Conservation (phyloP, 2,113 vertebrate genomes). For the Seriola aureovittata region DNA sequence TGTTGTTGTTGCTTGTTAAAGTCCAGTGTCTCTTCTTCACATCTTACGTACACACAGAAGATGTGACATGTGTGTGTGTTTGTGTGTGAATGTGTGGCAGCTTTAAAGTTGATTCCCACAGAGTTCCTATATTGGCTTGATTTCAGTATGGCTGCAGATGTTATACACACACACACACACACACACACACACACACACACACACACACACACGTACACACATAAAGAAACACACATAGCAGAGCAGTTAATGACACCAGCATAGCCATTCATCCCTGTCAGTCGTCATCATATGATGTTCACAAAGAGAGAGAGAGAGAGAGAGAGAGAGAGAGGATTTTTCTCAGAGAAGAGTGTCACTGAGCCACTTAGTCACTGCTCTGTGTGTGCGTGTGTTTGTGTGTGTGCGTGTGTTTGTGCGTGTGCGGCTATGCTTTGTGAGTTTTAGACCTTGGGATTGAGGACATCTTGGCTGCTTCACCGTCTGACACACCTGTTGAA, state of each 20-base stretch:
- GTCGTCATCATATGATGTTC: constrained; percentile 89
- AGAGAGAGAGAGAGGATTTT: constrained; percentile 35
- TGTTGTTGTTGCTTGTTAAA: background rate
- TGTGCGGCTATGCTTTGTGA: background rate
- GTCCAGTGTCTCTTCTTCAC: background rate
- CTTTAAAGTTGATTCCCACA: constrained; percentile 61
- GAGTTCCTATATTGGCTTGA: constrained; percentile 77
- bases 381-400: constrained; percentile 42
- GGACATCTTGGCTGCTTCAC: background rate
- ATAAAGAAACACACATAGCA: constrained; percentile 49
- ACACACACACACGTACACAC: constrained; percentile 1
- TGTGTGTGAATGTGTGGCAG: background rate
- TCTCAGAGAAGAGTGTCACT: constrained; percentile 44
- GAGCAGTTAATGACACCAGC: constrained; percentile 83
- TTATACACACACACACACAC: background rate
- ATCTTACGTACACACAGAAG: background rate
- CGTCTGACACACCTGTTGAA: no score
- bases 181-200: constrained; percentile 46
- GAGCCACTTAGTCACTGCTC: constrained; percentile 39
- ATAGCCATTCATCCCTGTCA: constrained; percentile 86
- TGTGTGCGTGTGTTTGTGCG: constrained; percentile 34
- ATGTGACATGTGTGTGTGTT: background rate
- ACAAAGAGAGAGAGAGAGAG: constrained; percentile 12
- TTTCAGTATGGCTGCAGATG: constrained; percentile 32
- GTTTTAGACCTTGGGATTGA: background rate